Evolutionary conservation across 2,113 vertebrate species (phyloP).

Genomic region (Furnarius figulus): DNA sequence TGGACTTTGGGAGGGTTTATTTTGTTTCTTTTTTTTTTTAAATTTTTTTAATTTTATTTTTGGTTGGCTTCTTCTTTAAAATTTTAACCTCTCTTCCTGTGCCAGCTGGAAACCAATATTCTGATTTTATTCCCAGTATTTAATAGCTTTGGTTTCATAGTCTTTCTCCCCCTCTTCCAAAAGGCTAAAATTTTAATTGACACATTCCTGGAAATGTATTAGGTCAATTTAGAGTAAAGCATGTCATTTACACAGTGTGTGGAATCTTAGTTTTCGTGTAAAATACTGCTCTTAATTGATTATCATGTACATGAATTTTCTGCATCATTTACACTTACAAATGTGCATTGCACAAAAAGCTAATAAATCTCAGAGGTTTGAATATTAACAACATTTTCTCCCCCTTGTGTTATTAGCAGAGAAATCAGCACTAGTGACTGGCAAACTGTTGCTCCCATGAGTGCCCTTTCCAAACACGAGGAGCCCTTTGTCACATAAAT

Average conservation of each 20-base stretch:
- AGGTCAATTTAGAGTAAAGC: constrained; percentile 62
- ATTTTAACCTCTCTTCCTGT: constrained; percentile 26
- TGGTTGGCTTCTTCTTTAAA: constrained; percentile 10
- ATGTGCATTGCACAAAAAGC: constrained; percentile 53
- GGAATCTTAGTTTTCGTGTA: constrained; percentile 33
- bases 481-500: not conserved
- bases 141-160: constrained; percentile 51
- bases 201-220: constrained; percentile 68
- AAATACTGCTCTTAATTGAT: constrained; percentile 64
- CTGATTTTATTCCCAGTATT: constrained; percentile 61
- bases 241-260: constrained; percentile 39
- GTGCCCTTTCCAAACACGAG: not conserved
- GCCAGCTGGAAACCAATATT: constrained; percentile 67
- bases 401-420: constrained; percentile 34
- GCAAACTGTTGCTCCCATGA: constrained; percentile 35
- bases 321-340: constrained; percentile 51
- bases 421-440: not conserved
- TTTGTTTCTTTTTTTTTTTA: not conserved
- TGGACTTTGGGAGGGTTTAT: not conserved
- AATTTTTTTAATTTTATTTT: not conserved
- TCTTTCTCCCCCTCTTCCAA: constrained; percentile 11
- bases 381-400: constrained; percentile 43
- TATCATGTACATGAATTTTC: constrained; percentile 60
- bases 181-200: constrained; percentile 71
- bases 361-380: constrained; percentile 52